Base-by-base conservation (phyloP, 1,140 invertebrate species). In the Asbolus verrucosus region DNA sequence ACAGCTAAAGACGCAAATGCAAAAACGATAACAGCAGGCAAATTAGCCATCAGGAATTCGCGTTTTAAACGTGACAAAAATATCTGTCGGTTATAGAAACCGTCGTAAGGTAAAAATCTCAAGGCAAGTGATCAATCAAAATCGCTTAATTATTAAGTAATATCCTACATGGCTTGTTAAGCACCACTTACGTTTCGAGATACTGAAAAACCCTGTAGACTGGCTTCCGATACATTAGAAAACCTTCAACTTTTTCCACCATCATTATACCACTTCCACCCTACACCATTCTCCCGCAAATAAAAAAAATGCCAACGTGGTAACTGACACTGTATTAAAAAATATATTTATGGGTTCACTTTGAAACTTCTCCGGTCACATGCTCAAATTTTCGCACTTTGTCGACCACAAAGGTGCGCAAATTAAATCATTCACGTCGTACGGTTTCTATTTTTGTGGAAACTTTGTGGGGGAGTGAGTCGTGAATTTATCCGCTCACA, bases 171-270 rank as follows among this genome's bases (percentile, higher is more conserved):
- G 21, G 13, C 3, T 46, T 46, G 11, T 14, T 27, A 27, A 27
- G 8, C 24, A 87, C 4, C 14, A 54, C 87, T 87, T 81, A 88
- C 87, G 89, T 89, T 84, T 91, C 90, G 81, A 91, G 85, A 83
- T 90, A 91, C 86, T 90, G 88, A 83, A 91, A 90, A 78, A 90
- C 88, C 81, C 89, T 85, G 82, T 91, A 91, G 65, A 90, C 88
- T 77, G 90, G 90, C 79, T 89, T 89, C 78, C 88, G 87, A 83
- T 89, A 91, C 83, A 91, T 88, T 80, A 90, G 85, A 80, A 89
- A 88, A 78, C 88, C 88, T 79, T 90, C 89, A 77, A 75, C 76
- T 71, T 65, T 65, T 65, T 65, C 62, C 39, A 65, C 62, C 62
- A 65, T 65, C 62, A 65, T 65, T 65, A 14, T 65, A 65, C 46